Evolutionary conservation across 2,113 vertebrate genomes (phyloP).

Genomic region (Chloroceryle aenea): DNA sequence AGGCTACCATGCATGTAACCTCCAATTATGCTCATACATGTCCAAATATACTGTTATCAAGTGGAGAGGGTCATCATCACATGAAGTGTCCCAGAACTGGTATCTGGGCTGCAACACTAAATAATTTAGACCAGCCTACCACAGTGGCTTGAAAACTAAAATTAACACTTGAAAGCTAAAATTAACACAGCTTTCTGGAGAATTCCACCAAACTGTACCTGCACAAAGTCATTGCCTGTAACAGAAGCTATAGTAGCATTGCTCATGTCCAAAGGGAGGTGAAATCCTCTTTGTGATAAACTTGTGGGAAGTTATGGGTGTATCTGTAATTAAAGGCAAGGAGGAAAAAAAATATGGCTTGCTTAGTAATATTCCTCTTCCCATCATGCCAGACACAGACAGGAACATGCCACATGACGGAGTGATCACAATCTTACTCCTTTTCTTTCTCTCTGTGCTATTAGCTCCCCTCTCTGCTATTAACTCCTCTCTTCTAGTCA

Average conservation of each 20-base stretch:
- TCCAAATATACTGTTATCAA: background rate
- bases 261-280: background rate
- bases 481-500: background rate
- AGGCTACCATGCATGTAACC: background rate
- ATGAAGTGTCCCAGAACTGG: background rate
- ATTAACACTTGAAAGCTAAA: background rate
- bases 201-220: background rate
- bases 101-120: background rate
- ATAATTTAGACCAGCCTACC: background rate
- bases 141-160: background rate
- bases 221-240: background rate
- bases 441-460: background rate
- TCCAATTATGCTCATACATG: fast-evolving
- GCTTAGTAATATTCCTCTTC: background rate
- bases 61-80: background rate
- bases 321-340: background rate
- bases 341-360: background rate
- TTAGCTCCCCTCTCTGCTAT: background rate
- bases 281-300: constrained; percentile 23
- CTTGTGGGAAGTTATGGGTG: background rate
- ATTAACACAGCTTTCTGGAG: background rate
- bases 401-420: background rate
- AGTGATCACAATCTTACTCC: background rate
- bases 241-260: background rate
- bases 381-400: background rate